Evolutionary conservation across 2,888 invertebrate species (phyloP).

Genomic region (Drosophila anceps): DNA sequence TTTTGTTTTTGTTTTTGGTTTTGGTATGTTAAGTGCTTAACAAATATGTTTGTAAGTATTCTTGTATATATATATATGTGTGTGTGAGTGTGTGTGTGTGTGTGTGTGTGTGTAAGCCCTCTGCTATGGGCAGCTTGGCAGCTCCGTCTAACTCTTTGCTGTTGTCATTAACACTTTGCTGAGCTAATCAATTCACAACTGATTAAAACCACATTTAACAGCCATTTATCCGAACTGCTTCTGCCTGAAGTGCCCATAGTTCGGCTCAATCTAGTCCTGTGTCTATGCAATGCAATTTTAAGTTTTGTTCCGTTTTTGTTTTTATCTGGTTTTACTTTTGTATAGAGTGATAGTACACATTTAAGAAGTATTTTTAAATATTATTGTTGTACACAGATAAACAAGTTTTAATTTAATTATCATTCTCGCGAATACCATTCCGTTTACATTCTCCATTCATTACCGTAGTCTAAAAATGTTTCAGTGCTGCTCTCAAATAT

Average conservation of each 20-base stretch:
- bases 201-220: slow-evolving; percentile 7
- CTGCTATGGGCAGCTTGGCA: slow-evolving; percentile 8
- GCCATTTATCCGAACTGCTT: neutral
- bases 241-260: slow-evolving; percentile 17
- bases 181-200: slow-evolving; percentile 9
- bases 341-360: slow-evolving; percentile 74
- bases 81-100: neutral
- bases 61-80: slow-evolving; percentile 19
- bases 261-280: slow-evolving; percentile 43
- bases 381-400: slow-evolving; percentile 81
- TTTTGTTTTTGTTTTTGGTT: slow-evolving; percentile 31
- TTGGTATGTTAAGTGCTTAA: slow-evolving; percentile 49
- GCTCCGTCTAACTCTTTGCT: slow-evolving; percentile 6
- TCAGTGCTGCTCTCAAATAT: slow-evolving; percentile 66
- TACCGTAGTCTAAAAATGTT: slow-evolving; percentile 50
- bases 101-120: slow-evolving; percentile 6
- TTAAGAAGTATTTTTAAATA: slow-evolving; percentile 70
- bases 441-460: slow-evolving; percentile 29
- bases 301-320: slow-evolving; percentile 19
- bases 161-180: slow-evolving; percentile 10
- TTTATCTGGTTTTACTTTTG: slow-evolving; percentile 32
- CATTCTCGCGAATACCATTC: slow-evolving; percentile 30
- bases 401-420: slow-evolving; percentile 72
- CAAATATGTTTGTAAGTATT: slow-evolving; percentile 47
- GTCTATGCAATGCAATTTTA: slow-evolving; percentile 43